Base-by-base conservation (phyloP, 2,888 invertebrate species). In the Stenurella melanura region DNA sequence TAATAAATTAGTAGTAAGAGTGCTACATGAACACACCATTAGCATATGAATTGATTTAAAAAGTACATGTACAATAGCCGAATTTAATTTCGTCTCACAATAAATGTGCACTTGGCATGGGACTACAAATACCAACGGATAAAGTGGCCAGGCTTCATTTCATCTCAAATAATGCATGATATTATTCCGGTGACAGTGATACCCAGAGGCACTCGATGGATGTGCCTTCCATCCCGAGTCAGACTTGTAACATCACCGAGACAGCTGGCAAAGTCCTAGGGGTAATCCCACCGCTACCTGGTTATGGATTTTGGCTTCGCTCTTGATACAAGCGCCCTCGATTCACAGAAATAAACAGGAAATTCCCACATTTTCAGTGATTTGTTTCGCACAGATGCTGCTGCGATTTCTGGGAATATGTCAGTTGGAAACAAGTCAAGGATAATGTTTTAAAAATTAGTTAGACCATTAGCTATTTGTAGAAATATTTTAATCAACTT, bases 261-360 rank as follows among this genome's bases (percentile, higher is more conserved):
- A 70, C 70, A 70, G 70, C 70, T 70, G 70, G 21, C 17, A 50
- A 19, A 64, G 17, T 2, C 18, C 34, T 26, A 11, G 38, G n/a
- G 58, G 38, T 57, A 70, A 69, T 70, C 50, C 69, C 61, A 19
- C 18, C n/a, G 30, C 56, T 58, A 70, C 60, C 58, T 70, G 70
- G 21, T 15, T 68, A 30, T 57, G 68, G 63, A 63, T 63, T 63
- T 63, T 26, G 38, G 66, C 21, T 50, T 19, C 21, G 19, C 34
- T 30, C 17, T 34, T n/a, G 63, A 12, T 38, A 21, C 12, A 4
- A 18, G 18, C 10, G 21, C 30, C 38, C 60, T 19, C 21, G 26
- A 7, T 70, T 60, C 69, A 10, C 26, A 50, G 70, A 70, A 50
- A 50, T 21, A 56, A 42, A 58, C 61, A 70, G 70, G 70, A 70